Base-by-base conservation (phyloP, 2,888 invertebrate species). In the Ochropleura plecta region DNA sequence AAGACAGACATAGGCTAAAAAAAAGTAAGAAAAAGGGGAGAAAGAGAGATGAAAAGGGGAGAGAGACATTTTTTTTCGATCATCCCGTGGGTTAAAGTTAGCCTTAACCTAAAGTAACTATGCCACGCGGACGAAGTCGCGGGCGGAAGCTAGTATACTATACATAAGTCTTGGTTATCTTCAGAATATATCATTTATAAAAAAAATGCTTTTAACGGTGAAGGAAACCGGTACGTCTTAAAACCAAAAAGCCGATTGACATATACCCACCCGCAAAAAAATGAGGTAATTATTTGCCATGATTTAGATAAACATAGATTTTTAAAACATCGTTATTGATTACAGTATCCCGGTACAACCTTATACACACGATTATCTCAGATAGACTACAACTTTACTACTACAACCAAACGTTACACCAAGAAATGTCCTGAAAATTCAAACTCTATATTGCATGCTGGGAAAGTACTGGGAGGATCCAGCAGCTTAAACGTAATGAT, bases 401-500 rank as follows among this genome's bases (percentile, higher is more conserved):
- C 57, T 8, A 48, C 57, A 16, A 30, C n/a, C 40, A n/a, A 48
- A 10, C 30, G 16, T 8, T 30, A 53, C 20, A 63, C 20, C 20
- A 48, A 67, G 20, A 10, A 57, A 68, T 72, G 57, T 68, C 20
- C 46, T 30, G 18, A 63, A 63, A 20, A 63, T 9, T 44, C 46
- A 6, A 42, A 49, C 18, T 48, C 48, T 14, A 16, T 42, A 0
- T 18, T 57, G 16, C 48, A 69, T 51, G 71, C 62, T 5, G 80
- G 80, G 0, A 74, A 74, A 44, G 64, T 74, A 10, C 57, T 80
- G 1, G 80, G 80, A 48, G 80, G 80, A 2, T 49, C 80, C 12
- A 71, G 57, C 42, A 64, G 60, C 14, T 5, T 79, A 0, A 69
- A 79, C 9, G 14, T 48, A 16, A 46, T 80, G 44, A 0, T 49